phyloP scores from a whole-genome alignment of 2,888 invertebrate genomes.

The Cerceris ruficornis region DNA sequence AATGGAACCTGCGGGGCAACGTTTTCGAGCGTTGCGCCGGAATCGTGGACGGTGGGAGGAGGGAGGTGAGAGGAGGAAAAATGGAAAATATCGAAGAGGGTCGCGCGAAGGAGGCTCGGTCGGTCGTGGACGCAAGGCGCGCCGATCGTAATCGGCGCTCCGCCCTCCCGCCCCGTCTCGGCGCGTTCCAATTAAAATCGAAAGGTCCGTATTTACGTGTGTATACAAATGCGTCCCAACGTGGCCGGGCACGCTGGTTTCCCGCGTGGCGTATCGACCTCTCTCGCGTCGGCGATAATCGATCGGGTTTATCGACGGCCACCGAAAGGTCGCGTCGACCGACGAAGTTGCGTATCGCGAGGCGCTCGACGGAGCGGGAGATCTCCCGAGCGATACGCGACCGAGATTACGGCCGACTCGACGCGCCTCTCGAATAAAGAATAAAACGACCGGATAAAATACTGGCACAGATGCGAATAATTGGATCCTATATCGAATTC shows the following conservation, averaged over 20 bases:
- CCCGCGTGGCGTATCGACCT: too few species aligned
- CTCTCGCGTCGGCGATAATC: too few species aligned
- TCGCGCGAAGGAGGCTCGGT: too few species aligned
- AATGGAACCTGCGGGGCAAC: too few species aligned
- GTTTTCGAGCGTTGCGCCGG: too few species aligned
- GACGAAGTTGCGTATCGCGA: conserved; percentile 5
- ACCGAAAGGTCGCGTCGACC: neutral
- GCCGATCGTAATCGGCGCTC: too few species aligned
- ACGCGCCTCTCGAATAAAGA: conserved; percentile 25
- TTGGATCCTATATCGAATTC: conserved; percentile 59
- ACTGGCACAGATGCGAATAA: conserved; percentile 51
- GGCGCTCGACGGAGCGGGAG: neutral
- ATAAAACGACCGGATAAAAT: conserved; percentile 41
- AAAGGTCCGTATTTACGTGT: neutral
- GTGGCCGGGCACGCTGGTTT: too few species aligned
- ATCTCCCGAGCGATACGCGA: conserved; percentile 34
- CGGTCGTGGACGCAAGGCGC: too few species aligned
- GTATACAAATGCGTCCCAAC: neutral
- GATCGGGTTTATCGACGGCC: too few species aligned
- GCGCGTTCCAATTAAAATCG: conserved; percentile 28
- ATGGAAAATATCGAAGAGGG: too few species aligned
- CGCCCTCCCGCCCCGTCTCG: neutral
- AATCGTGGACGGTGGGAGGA: too few species aligned
- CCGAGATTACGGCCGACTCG: conserved; percentile 47
- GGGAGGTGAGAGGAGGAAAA: too few species aligned